Evolutionary conservation across 1,140 invertebrate species (phyloP).

Genomic region (Hetaerina americana): DNA sequence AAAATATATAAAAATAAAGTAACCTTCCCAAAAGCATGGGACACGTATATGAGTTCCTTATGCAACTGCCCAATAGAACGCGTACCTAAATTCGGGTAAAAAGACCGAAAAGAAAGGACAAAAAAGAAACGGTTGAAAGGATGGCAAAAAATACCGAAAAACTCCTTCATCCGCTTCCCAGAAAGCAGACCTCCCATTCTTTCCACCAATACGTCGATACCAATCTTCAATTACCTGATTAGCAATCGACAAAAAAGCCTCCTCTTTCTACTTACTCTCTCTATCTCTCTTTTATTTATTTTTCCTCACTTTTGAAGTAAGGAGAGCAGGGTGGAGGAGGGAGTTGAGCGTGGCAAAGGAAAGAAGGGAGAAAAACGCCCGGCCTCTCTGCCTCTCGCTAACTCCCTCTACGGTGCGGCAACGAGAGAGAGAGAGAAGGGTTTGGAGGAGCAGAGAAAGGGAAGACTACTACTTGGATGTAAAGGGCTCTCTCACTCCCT

Average conservation of each 20-base stretch:
- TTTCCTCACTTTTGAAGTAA: too few species aligned
- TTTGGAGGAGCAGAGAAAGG: neutral
- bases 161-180: neutral
- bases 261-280: neutral
- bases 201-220: neutral
- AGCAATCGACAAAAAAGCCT: neutral
- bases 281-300: too few species aligned
- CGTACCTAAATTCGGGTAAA: too few species aligned
- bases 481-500: too few species aligned
- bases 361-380: neutral
- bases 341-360: neutral
- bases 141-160: too few species aligned
- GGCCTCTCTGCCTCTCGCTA: too few species aligned
- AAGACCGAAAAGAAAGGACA: neutral
- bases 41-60: too few species aligned
- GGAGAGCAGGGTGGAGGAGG: neutral
- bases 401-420: too few species aligned
- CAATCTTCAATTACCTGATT: neutral
- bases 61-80: too few species aligned
- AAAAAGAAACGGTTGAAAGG: neutral
- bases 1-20: too few species aligned
- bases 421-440: neutral
- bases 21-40: too few species aligned
- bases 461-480: neutral
- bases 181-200: neutral